These are phyloP conservation scores for Lycocerus yunnanus DNA, from an alignment of 2,888 invertebrate species.

Conservation along the genomic window DNA sequence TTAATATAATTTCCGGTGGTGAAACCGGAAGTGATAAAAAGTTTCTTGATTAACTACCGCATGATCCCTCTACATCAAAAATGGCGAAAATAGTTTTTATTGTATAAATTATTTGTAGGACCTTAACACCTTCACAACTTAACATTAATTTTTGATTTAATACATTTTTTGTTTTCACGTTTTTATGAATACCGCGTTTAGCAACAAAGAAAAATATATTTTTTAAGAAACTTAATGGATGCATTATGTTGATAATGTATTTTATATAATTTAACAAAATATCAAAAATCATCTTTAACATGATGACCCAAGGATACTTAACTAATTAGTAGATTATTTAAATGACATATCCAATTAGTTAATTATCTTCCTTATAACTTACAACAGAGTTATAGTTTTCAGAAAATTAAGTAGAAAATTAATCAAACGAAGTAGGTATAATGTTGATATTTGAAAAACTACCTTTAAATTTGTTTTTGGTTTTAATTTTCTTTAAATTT, in stretches of 20 bases:
- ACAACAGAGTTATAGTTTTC: neutral
- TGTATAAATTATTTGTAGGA: neutral
- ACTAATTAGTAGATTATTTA: neutral
- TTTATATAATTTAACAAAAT: neutral
- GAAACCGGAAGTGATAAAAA: neutral
- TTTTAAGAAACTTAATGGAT: neutral
- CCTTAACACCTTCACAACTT: neutral
- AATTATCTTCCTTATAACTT: neutral
- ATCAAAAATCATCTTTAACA: conserved; percentile 1
- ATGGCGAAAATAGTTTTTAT: neutral
- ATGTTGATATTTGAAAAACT: neutral
- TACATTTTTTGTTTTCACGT: neutral
- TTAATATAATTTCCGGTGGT: neutral
- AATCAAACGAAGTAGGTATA: neutral
- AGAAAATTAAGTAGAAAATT: neutral
- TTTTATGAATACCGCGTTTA: neutral
- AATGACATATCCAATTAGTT: conserved; percentile 4
- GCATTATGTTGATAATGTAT: neutral
- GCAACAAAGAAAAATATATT: neutral
- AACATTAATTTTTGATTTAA: neutral
- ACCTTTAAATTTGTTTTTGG: neutral
- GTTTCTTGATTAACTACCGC: neutral
- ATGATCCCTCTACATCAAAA: neutral
- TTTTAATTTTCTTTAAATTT: neutral
- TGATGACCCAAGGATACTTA: neutral